Conservation (phyloP, 2,888 invertebrate genomes). For the Noctua pronuba region DNA sequence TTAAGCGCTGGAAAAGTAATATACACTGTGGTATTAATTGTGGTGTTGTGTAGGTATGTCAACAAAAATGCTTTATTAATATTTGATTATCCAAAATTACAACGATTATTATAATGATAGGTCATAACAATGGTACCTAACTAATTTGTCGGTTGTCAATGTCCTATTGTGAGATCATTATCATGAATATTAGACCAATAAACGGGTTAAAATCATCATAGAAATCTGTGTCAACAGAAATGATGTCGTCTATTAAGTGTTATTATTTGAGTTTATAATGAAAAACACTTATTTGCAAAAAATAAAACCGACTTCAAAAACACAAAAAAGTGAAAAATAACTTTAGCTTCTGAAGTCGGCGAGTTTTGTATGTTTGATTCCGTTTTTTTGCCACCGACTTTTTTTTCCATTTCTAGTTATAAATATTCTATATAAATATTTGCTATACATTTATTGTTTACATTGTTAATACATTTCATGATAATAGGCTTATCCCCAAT, state of each 20-base stretch:
- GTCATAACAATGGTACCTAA: background rate
- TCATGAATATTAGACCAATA: background rate
- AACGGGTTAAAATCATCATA: background rate
- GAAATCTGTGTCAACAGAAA: slow-evolving; percentile 1
- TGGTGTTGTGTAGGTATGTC: background rate
- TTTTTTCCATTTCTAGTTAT: too few relatives aligned
- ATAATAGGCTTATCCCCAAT: too few relatives aligned
- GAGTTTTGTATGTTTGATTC: too few relatives aligned
- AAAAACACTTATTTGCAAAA: too few relatives aligned
- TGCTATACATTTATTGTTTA: too few relatives aligned
- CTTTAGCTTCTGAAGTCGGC: too few relatives aligned
- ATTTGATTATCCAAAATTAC: background rate
- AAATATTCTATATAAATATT: too few relatives aligned
- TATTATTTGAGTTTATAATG: background rate
- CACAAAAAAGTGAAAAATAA: too few relatives aligned
- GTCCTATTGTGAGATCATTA: background rate
- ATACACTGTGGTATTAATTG: background rate
- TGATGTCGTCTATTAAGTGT: background rate
- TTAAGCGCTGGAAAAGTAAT: background rate
- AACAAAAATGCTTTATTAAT: background rate
- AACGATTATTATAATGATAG: slow-evolving; percentile 21
- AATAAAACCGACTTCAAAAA: too few relatives aligned
- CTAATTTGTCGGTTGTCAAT: background rate
- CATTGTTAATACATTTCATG: too few relatives aligned
- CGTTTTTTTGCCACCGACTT: too few relatives aligned